Evolutionary conservation across 2,888 invertebrate species (phyloP), one percentile per base, ranked within the genome.

Genomic region (Aspidiotus destructor): DNA sequence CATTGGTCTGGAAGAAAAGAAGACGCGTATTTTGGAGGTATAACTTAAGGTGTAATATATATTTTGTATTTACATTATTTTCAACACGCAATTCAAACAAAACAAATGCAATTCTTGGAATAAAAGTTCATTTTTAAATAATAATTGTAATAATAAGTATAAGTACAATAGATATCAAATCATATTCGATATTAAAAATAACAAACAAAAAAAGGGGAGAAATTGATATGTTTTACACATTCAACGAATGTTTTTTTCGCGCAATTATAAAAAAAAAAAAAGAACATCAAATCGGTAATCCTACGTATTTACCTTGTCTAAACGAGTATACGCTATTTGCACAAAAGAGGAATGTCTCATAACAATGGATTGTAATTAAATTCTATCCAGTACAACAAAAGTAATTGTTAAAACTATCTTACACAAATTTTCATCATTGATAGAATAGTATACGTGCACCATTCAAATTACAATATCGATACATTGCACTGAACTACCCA

Each of bases 161-260:
- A 28, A 28, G 28, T 28, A 28, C 28, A 28, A 28, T 28, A 28
- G 28, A 28, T 28, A 28, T 28, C 28, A 28, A 28, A 28, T 28
- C 8, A n/a, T 9, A 55, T 64, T 55, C 15, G 15, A 41, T 40
- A 28, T 16, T 16, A 44, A 57, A 57, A 64, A 64, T 44, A 65
- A 65, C 41, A 65, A 13, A 65, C 48, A 65, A 44, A n/a, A 1
- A 40, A 17, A 28, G 42, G 58, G 57, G 44, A 44, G 58, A 65
- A 65, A 65, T 65, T 65, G 65, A 65, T 65, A 65, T 65, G 65
- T 65, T 65, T 55, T 42, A 48, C 44, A 55, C 53, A 55, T 63
- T 57, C n/a, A 11, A 15, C 17, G 17, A 28, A 40, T 60, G 11
- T 60, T 60, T 41, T 28, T 28, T 28, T 28, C 28, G 8, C 28